These are phyloP conservation scores for Bellardia bayeri DNA, from an alignment of 2,888 invertebrate genomes.

Conservation along the genomic window DNA sequence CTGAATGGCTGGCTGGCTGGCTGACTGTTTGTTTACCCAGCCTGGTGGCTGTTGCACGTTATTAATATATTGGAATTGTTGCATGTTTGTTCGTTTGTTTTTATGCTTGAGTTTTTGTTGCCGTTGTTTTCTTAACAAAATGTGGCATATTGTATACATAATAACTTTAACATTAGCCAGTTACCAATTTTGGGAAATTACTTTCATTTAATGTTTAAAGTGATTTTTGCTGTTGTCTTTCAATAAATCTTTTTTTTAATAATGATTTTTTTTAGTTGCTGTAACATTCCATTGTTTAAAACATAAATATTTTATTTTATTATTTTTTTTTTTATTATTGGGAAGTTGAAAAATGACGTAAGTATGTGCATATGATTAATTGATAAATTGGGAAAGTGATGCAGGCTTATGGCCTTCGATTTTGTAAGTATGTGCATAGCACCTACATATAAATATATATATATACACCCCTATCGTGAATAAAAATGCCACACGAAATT, in stretches of 20 bases:
- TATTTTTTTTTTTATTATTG: slow-evolving; percentile 4
- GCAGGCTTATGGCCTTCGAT: neutral
- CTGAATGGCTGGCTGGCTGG: slow-evolving; percentile 6
- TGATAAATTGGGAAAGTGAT: neutral
- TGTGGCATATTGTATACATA: slow-evolving; percentile 62
- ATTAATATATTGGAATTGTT: slow-evolving; percentile 43
- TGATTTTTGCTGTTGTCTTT: slow-evolving; percentile 50
- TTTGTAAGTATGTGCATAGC: neutral
- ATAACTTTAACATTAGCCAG: slow-evolving; percentile 77
- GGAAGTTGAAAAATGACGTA: slow-evolving; percentile 19
- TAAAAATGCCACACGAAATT: too few relatives aligned
- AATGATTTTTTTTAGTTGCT: neutral
- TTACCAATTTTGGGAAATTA: slow-evolving; percentile 82
- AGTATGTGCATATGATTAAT: slow-evolving; percentile 12
- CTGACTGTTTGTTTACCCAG: slow-evolving; percentile 5
- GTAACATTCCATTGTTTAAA: slow-evolving; percentile 1
- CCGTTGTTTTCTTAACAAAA: slow-evolving; percentile 43
- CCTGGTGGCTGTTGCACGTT: slow-evolving; percentile 15
- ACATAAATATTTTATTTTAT: slow-evolving; percentile 30
- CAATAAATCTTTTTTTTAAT: neutral
- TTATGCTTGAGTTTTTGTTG: slow-evolving; percentile 21
- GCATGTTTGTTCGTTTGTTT: slow-evolving; percentile 43
- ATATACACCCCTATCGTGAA: too few relatives aligned
- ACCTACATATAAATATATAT: neutral
- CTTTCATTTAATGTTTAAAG: slow-evolving; percentile 80